A percentile compares a stretch with the other conserved stretches of the same genome.
phyloP scores from a whole-genome alignment of 2,797 vertebrate genomes.

The Naso thynnoides region DNA sequence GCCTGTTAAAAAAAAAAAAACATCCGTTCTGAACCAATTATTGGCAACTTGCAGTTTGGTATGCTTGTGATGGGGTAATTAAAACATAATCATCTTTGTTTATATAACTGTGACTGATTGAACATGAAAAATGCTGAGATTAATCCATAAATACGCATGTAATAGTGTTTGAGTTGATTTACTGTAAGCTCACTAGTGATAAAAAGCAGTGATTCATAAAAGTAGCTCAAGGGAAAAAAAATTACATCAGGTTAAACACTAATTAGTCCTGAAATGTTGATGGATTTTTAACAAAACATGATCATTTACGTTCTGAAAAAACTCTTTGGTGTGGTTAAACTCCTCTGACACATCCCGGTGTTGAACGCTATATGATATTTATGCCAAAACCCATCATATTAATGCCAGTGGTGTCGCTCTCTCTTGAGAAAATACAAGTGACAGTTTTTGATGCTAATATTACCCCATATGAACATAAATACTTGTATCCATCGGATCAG shows the following conservation, averaged over 20 bases:
- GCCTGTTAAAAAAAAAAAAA: conserved; percentile 14
- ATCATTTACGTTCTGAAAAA: conserved; percentile 24
- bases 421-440: conserved; percentile 57
- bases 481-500: conserved; percentile 60
- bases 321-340: conserved; percentile 45
- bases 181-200: background rate
- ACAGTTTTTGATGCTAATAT: conserved; percentile 74
- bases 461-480: conserved; percentile 67
- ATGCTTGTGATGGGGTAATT: conserved; percentile 14
- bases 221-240: background rate
- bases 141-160: background rate
- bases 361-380: conserved; percentile 55
- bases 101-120: background rate
- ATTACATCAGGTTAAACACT: conserved; percentile 6
- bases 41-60: background rate
- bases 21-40: conserved; percentile 23
- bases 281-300: conserved; percentile 29
- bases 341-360: conserved; percentile 48
- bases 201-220: conserved; percentile 1
- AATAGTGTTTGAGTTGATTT: conserved; percentile 8
- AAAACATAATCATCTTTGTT: conserved; percentile 11
- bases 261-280: conserved; percentile 55
- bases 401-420: conserved; percentile 32
- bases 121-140: background rate
- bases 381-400: conserved; percentile 47